Percentiles rank a stretch among this genome's conserved stretches.
Conservation (phyloP, 2,113 vertebrate species). For the Petaurus breviceps region DNA sequence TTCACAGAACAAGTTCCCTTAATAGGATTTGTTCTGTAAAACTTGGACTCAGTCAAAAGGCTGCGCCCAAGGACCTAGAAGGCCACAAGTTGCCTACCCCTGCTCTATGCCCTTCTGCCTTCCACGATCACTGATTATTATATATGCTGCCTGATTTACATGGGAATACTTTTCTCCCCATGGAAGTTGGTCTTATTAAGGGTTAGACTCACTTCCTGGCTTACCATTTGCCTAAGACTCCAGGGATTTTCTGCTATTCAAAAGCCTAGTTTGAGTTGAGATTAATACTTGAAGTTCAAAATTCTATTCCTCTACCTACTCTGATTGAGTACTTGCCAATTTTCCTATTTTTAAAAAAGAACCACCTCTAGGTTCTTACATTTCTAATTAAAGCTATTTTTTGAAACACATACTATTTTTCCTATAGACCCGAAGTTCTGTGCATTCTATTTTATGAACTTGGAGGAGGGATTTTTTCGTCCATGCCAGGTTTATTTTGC, state of each 20-base stretch:
- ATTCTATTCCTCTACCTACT: neutral
- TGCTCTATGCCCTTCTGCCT: neutral
- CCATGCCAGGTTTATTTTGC: neutral
- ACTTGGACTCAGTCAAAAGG: too few relatives aligned
- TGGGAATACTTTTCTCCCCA: neutral
- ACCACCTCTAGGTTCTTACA: neutral
- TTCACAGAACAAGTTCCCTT: too few relatives aligned
- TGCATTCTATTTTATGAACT: slow-evolving; percentile 1
- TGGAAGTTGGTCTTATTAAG: neutral
- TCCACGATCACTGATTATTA: neutral
- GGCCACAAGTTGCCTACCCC: too few relatives aligned
- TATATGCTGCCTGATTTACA: neutral
- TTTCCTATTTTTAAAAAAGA: neutral
- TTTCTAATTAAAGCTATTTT: slow-evolving; percentile 7
- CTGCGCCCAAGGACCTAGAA: too few relatives aligned
- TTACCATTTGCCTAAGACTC: neutral
- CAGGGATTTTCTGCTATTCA: neutral
- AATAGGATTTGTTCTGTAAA: too few relatives aligned
- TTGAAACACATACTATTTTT: neutral
- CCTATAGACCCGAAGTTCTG: neutral
- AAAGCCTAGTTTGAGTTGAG: neutral
- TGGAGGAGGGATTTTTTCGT: neutral
- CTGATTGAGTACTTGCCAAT: neutral
- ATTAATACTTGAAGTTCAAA: neutral
- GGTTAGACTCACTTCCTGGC: neutral